These are phyloP conservation scores for Mamestra configurata DNA, from an alignment of 1,140 invertebrate species.

Conservation along the genomic window DNA sequence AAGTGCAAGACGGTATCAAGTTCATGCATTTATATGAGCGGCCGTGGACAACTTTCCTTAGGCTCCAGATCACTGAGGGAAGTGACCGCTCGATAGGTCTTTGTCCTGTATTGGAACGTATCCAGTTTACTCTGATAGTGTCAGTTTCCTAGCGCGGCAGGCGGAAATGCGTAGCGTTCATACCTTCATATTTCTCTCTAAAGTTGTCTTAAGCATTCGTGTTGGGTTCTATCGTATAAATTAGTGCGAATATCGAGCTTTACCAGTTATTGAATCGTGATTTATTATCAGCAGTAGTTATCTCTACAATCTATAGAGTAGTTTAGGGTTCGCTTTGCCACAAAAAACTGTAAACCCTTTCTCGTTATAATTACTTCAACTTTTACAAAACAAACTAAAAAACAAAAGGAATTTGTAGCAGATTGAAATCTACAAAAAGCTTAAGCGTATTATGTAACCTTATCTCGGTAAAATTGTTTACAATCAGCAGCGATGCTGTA, in stretches of 20 bases:
- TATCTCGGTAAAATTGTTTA: not conserved
- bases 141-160: constrained; percentile 64
- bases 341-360: not conserved
- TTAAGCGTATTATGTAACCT: not conserved
- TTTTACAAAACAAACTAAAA: constrained; percentile 19
- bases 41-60: constrained; percentile 79
- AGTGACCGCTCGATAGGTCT: constrained; percentile 82
- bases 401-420: not conserved
- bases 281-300: constrained; percentile 11
- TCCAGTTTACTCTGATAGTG: constrained; percentile 74
- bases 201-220: not conserved
- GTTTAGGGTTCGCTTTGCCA: not conserved
- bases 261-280: constrained; percentile 4
- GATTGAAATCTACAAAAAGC: not conserved
- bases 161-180: constrained; percentile 62
- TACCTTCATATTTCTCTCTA: constrained; percentile 48
- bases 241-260: constrained; percentile 14
- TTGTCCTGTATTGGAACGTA: constrained; percentile 82
- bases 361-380: not conserved
- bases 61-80: constrained; percentile 78
- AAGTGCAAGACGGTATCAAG: constrained; percentile 83
- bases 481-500: not conserved
- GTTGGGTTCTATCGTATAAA: not conserved
- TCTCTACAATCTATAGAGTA: not conserved
- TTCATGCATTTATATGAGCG: constrained; percentile 85